Evolutionary conservation across 1,140 invertebrate species (phyloP), one percentile per base, ranked within the genome.

Genomic region (Caerostris extrusa): DNA sequence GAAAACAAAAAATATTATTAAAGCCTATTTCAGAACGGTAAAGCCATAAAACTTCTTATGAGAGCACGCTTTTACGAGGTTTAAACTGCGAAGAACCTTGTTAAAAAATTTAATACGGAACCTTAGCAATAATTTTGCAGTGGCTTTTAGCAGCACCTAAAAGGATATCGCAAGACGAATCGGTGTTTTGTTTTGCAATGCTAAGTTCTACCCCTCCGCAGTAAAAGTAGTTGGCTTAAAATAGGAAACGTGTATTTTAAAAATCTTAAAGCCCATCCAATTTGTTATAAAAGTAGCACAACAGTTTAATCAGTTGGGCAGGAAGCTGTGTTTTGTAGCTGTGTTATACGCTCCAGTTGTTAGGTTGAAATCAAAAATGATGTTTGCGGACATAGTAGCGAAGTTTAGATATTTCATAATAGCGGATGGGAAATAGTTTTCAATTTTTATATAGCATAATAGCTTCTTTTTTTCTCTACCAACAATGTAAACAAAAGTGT

Each of bases 1-100:
- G 14, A 58, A 34, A 88, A 88, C 34, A 34, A 34, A 34, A 34
- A 34, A 88, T 88, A 88, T 88, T 88, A 88, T 88, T 88, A 88
- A 88, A 88, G 86, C n/a, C 86, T 88, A 88, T 60, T 88, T 67
- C 17, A 60, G 34, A 53, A 7, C 58, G 50, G 61, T 10, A 53
- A 88, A 8, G 60, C 34, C 60, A 67, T 88, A 88, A 88, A 88
- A 67, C n/a, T n/a, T 88, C 50, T 64, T 19, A 19, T 88, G 57
- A n/a, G 7, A 17, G 19, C 85, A 19, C 53, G 10, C 0, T 83
- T 83, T 83, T 83, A 83, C 55, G 81, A 34, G 53, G 50, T 83
- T 83, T 83, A 83, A 83, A 83, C 50, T 83, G 55, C 55, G 7
- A 10, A 55, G 55, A 17, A n/a, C 34, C 53, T 83, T 83, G 81